These are phyloP conservation scores for Plodia interpunctella DNA, from an alignment of 1,140 invertebrate species.

Conservation along the genomic window DNA sequence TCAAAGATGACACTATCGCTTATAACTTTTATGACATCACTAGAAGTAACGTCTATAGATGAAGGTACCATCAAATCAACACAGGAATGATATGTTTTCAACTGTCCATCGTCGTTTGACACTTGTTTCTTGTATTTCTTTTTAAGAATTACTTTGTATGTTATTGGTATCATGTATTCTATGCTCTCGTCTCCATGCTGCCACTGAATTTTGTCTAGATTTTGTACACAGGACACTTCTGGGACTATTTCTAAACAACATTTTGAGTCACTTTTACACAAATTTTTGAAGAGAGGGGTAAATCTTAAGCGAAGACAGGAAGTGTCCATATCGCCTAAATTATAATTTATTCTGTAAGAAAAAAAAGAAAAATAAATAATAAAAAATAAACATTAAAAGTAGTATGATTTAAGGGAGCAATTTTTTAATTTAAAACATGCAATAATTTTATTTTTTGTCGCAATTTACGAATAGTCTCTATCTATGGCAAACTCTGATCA, in stretches of 20 bases:
- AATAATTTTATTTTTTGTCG: too few relatives aligned
- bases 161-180: conserved; percentile 56
- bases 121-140: conserved; percentile 31
- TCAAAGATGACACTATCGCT: conserved; percentile 44
- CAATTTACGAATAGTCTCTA: too few relatives aligned
- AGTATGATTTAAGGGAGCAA: too few relatives aligned
- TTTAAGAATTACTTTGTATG: conserved; percentile 51
- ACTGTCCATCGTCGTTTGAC: conserved; percentile 16
- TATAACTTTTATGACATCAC: conserved; percentile 36
- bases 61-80: conserved; percentile 44
- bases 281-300: conserved; percentile 39
- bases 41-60: conserved; percentile 25
- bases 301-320: conserved; percentile 50
- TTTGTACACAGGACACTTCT: conserved; percentile 40
- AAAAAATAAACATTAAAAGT: conserved; percentile 9
- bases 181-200: conserved; percentile 34
- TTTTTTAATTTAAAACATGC: too few relatives aligned
- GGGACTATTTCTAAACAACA: conserved; percentile 59
- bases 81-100: conserved; percentile 56
- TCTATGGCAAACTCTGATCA: too few relatives aligned
- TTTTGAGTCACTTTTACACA: conserved; percentile 32
- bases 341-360: conserved; percentile 21
- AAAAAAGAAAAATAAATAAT: conserved; percentile 21
- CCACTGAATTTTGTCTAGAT: conserved; percentile 55
- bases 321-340: conserved; percentile 25